Base-by-base conservation (phyloP, 2,888 invertebrate genomes). In the Athripsodes cinereus region DNA sequence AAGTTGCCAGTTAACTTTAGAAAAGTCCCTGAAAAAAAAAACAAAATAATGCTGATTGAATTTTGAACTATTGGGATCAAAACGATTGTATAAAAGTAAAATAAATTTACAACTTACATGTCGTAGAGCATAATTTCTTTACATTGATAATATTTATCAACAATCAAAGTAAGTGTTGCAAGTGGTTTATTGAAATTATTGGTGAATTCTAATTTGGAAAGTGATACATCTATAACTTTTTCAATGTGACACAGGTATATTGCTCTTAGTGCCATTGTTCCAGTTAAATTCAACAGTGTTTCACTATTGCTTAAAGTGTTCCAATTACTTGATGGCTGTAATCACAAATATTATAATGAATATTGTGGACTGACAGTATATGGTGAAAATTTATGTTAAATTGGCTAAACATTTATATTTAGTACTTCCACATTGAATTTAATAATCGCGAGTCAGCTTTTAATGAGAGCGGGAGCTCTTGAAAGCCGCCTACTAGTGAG, bases 1-100 rank as follows among this genome's bases (percentile, higher is more conserved):
- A 21, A 70, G 64, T 35, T 67, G 62, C 72, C 73, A 74, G 21
- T 66, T 65, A 2, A 67, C 44, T 19, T 47, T 54, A 46, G 60
- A 64, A 57, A 70, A 66, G 58, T 67, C 66, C 48, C 73, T 71
- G 58, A 46, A 67, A 40, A 40, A 40, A 5, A 13, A 40, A 13
- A 40, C 13, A 40, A 40, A 13, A n/a, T 16, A 40, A 40, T 40
- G 13, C 40, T 3, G 40, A 8, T 5, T 40, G n/a, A n/a, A n/a
- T n/a, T n/a, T n/a, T n/a, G n/a, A n/a, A n/a, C n/a, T n/a, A n/a
- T n/a, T n/a, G n/a, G n/a, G n/a, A n/a, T n/a, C n/a, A n/a, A n/a
- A n/a, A n/a, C n/a, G n/a, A n/a, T n/a, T n/a, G n/a, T n/a, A n/a
- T n/a, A 26, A 26, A 26, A 26, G 26, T 26, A 26, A 10, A 26